A percentile compares a stretch with the other conserved stretches of the same genome.
phyloP scores from a whole-genome alignment of 2,113 vertebrate species.

The Bungarus multicinctus region DNA sequence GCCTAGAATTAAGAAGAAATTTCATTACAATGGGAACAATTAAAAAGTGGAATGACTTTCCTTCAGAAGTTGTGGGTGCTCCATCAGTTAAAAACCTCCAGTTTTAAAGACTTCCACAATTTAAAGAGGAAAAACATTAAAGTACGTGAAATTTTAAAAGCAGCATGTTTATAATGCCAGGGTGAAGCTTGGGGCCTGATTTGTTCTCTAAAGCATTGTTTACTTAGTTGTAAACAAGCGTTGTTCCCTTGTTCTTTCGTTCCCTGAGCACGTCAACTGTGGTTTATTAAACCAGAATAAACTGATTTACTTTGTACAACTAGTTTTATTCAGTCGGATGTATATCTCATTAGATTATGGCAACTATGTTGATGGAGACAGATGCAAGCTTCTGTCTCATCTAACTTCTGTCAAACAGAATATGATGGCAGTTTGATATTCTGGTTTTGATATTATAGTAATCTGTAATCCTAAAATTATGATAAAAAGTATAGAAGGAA shows the following conservation, averaged over 20 bases:
- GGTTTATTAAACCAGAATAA: neutral
- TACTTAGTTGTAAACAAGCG: neutral
- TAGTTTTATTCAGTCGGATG: neutral
- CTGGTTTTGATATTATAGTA: neutral
- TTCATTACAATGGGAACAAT: neutral
- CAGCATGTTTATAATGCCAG: neutral
- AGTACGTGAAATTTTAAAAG: neutral
- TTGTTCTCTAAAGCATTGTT: neutral
- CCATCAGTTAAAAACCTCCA: too few relatives aligned
- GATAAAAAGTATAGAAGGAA: neutral
- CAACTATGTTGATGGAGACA: neutral
- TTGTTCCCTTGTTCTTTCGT: neutral
- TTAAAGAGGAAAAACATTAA: neutral
- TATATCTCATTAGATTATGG: neutral
- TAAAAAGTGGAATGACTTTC: neutral
- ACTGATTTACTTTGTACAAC: neutral
- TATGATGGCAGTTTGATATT: neutral
- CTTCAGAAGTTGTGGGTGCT: neutral
- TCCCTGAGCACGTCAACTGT: neutral
- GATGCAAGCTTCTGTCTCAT: neutral
- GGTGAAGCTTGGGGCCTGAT: neutral
- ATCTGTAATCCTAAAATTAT: neutral
- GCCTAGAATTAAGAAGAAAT: neutral
- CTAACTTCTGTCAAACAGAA: neutral
- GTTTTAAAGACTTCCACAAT: neutral